Evolutionary conservation across 2,113 vertebrate genomes (phyloP), one percentile per base, ranked within the genome.

Genomic region (Barbus barbus): DNA sequence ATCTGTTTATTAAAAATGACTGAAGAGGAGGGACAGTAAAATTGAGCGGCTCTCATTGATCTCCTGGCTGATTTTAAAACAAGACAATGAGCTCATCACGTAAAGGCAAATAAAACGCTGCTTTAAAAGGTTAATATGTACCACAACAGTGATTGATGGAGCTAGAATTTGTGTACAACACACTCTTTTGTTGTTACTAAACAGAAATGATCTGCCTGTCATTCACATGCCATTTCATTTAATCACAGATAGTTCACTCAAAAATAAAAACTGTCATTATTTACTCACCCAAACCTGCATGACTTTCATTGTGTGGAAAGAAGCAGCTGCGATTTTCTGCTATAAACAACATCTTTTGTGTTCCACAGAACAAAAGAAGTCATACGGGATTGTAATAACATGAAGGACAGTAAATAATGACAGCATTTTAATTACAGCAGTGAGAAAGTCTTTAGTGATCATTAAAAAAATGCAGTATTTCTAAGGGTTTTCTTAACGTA

Each of bases 1-100:
- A 24, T 12, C 36, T 79, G 13, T 83, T 76, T 78, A 86, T 83
- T 83, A 78, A 73, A 78, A 46, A 53, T 63, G 53, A 73, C 75
- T 13, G 80, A 33, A 14, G 56, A 60, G 72, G 22, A 82, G 41
- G 33, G 63, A 46, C 60, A 22, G 61, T 83, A 83, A 75, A 83
- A 48, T 44, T 18, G 44, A 81, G 73, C 38, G 36, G 72, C 60
- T 51, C 28, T 81, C 81, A 75, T 83, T 83, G 82, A 75, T 83
- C 60, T 63, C 36, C 75, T 33, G 18, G 58, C 82, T 60, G 77
- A 61, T 78, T 78, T 20, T 44, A 61, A 41, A 61, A 61, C 56
- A 38, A 79, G 58, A 79, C 56, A 4, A 46, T 26, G 71, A 81
- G 61, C 71, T 26, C 58, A 77, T 69, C 28, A 78, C 16, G 63